Evolutionary conservation across 2,113 vertebrate genomes (phyloP).

Genomic region (Oreochromis niloticus): DNA sequence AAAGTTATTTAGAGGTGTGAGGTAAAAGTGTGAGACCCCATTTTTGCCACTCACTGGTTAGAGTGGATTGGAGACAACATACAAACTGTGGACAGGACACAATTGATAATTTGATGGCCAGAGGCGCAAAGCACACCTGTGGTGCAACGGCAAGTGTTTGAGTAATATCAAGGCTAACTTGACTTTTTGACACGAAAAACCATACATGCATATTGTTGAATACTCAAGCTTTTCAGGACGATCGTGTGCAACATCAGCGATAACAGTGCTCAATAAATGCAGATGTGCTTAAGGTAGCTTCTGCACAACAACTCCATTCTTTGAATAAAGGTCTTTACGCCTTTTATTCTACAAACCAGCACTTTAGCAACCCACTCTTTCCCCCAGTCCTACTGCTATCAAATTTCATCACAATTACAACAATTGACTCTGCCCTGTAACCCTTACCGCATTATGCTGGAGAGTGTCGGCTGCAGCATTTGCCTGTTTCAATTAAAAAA

Average conservation of each 20-base stretch:
- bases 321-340: not conserved
- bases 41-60: not conserved
- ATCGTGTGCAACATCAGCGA: not conserved
- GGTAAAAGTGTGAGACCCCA: conserved; percentile 10
- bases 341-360: not conserved
- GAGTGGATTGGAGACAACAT: not conserved
- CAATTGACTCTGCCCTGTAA: conserved; percentile 6
- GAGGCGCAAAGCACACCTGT: not conserved
- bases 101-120: not conserved
- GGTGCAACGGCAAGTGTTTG: not conserved
- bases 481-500: conserved; percentile 18
- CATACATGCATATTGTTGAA: not conserved
- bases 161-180: not conserved
- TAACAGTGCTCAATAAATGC: not conserved
- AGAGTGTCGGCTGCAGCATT: conserved; percentile 2
- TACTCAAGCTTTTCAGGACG: not conserved
- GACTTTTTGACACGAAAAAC: not conserved
- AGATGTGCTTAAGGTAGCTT: not conserved
- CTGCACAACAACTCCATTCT: not conserved
- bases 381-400: not conserved
- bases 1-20: conserved; percentile 29
- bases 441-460: not conserved
- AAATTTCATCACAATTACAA: conserved; percentile 36
- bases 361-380: not conserved
- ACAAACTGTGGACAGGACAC: not conserved